Percentiles rank a stretch among this genome's conserved stretches.
These are phyloP conservation scores for Agrilus biguttatus DNA, from an alignment of 2,888 invertebrate species.

Conservation along the genomic window DNA sequence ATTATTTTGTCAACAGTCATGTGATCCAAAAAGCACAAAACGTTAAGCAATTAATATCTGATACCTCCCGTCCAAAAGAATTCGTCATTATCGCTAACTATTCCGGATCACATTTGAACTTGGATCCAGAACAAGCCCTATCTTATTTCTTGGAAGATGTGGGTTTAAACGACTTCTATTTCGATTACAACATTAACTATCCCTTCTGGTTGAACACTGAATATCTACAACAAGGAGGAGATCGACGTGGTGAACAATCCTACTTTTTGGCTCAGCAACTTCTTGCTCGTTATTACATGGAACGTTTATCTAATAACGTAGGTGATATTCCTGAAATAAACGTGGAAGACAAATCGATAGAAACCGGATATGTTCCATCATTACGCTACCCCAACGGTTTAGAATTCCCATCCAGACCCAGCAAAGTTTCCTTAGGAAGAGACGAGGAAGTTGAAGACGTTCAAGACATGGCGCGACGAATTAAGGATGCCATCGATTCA, in stretches of 20 bases:
- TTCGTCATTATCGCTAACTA: slow-evolving; percentile 30
- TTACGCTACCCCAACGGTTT: slow-evolving; percentile 45
- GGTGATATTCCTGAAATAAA: slow-evolving; percentile 43
- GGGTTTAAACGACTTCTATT: slow-evolving; percentile 47
- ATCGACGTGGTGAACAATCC: slow-evolving; percentile 42
- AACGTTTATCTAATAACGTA: slow-evolving; percentile 49
- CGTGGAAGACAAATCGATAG: slow-evolving; percentile 32
- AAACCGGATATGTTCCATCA: slow-evolving; percentile 43
- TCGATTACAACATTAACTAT: slow-evolving; percentile 43
- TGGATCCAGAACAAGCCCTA: slow-evolving; percentile 40
- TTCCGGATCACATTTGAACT: slow-evolving; percentile 33
- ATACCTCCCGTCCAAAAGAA: slow-evolving; percentile 15
- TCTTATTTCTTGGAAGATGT: slow-evolving; percentile 54
- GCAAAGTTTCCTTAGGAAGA: slow-evolving; percentile 25
- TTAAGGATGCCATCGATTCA: slow-evolving; percentile 43
- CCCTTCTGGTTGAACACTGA: slow-evolving; percentile 48
- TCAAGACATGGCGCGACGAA: slow-evolving; percentile 25
- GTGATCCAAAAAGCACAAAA: slow-evolving; percentile 51
- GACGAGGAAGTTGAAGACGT: slow-evolving; percentile 5
- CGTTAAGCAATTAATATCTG: slow-evolving; percentile 36
- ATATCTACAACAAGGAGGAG: slow-evolving; percentile 20
- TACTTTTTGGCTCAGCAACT: slow-evolving; percentile 52
- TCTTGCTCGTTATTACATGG: slow-evolving; percentile 53
- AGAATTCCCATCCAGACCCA: slow-evolving; percentile 42
- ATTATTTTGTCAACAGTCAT: slow-evolving; percentile 53